Percentiles rank a stretch among this genome's conserved stretches.
Evolutionary conservation across 1,140 invertebrate genomes (phyloP).

Genomic region (Ruditapes philippinarum): DNA sequence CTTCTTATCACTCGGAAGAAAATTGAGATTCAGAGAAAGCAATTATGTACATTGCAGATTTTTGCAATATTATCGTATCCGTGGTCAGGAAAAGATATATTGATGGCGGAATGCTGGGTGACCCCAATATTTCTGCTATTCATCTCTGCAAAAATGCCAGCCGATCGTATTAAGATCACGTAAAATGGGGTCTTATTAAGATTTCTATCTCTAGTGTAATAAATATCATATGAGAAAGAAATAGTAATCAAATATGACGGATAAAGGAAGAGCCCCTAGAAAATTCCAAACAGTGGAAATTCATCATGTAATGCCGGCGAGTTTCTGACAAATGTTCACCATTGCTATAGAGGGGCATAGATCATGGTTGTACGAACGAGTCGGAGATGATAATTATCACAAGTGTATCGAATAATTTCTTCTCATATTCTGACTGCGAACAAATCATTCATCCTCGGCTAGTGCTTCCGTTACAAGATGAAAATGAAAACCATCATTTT

Average conservation of each 20-base stretch:
- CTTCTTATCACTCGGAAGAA: conserved; percentile 45
- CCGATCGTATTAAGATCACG: conserved; percentile 12
- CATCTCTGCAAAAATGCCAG: conserved; percentile 6
- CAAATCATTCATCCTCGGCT: conserved; percentile 47
- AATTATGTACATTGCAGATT: conserved; percentile 52
- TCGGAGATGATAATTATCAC: conserved; percentile 47
- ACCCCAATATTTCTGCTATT: conserved; percentile 60
- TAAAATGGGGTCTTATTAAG: conserved; percentile 53
- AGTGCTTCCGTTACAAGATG: conserved; percentile 40
- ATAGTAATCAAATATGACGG: conserved; percentile 68
- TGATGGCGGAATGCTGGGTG: conserved; percentile 14
- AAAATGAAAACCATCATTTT: conserved; percentile 47
- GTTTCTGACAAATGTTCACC: conserved; percentile 41
- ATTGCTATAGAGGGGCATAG: conserved; percentile 40
- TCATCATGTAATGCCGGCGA: conserved; percentile 1
- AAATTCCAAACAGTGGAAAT: conserved; percentile 9
- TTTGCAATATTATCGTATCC: conserved; percentile 45
- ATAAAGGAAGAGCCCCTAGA: conserved; percentile 37
- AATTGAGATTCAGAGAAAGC: conserved; percentile 56
- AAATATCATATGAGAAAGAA: conserved; percentile 57
- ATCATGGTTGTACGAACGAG: conserved; percentile 29
- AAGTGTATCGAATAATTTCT: conserved; percentile 57
- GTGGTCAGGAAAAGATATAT: conserved; percentile 55
- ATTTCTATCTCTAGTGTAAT: conserved; percentile 59
- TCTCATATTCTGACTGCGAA: conserved; percentile 63